Evolutionary conservation across 2,113 vertebrate species (phyloP).

Genomic region (Cyprinus carpio): DNA sequence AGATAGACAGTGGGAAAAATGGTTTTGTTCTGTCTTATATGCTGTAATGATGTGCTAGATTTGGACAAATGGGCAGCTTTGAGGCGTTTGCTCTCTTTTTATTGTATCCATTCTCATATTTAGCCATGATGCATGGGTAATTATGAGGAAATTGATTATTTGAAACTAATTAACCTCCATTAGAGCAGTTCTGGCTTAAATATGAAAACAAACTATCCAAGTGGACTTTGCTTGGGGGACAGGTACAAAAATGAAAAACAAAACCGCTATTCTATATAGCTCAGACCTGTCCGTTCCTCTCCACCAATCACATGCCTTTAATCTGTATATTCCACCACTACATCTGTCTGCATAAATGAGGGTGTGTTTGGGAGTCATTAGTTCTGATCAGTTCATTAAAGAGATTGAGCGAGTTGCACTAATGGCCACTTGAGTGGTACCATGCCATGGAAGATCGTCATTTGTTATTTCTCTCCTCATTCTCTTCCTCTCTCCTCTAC

Average conservation of each 20-base stretch:
- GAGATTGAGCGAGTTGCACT: constrained; percentile 68
- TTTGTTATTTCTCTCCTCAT: constrained; percentile 25
- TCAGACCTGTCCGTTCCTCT: constrained; percentile 23
- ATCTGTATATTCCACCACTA: not conserved
- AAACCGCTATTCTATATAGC: not conserved
- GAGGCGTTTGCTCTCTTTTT: constrained; percentile 13
- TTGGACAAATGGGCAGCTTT: constrained; percentile 36
- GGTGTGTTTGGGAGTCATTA: constrained; percentile 66
- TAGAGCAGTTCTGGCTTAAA: constrained; percentile 24
- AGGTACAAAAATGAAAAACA: not conserved
- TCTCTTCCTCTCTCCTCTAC: not conserved
- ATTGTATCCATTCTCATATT: constrained; percentile 37
- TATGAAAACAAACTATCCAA: constrained; percentile 38
- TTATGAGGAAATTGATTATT: constrained; percentile 44
- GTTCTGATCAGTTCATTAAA: constrained; percentile 74
- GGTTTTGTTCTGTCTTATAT: constrained; percentile 19
- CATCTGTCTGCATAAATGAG: constrained; percentile 29
- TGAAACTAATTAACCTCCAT: constrained; percentile 35
- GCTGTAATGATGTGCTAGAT: constrained; percentile 30
- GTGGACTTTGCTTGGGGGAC: not conserved
- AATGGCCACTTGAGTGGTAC: constrained; percentile 72
- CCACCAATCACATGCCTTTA: constrained; percentile 7
- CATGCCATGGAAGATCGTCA: constrained; percentile 69
- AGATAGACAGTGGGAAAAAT: constrained; percentile 17
- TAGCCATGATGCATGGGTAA: constrained; percentile 42